phyloP scores from a whole-genome alignment of 2,888 invertebrate genomes.

The Lumbricus terrestris region DNA sequence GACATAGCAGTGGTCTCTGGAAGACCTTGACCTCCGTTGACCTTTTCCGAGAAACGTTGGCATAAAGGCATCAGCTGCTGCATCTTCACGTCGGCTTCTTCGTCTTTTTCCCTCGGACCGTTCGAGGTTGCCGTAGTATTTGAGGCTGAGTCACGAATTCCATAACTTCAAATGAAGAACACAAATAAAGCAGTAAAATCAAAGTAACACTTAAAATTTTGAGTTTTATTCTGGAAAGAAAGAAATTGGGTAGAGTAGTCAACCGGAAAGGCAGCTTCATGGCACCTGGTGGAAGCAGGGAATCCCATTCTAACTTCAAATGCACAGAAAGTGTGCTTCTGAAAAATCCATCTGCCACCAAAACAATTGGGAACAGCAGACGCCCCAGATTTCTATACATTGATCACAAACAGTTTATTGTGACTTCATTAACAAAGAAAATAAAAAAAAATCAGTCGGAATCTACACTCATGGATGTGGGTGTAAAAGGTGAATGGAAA shows the following conservation, averaged over 20 bases:
- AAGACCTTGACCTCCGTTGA: background rate
- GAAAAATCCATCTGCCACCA: too few relatives aligned
- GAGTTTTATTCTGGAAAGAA: too few relatives aligned
- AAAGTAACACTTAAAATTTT: background rate
- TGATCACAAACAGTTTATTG: background rate
- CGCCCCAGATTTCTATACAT: background rate
- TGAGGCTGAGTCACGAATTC: background rate
- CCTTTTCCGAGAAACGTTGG: background rate
- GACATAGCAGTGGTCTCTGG: background rate
- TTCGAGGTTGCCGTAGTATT: background rate
- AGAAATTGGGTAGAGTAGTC: too few relatives aligned
- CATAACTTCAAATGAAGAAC: background rate
- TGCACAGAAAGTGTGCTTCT: too few relatives aligned
- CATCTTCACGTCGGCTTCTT: constrained; percentile 3
- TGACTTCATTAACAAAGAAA: background rate
- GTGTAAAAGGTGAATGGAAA: background rate
- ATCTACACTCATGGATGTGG: background rate
- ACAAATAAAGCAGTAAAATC: background rate
- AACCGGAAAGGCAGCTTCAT: too few relatives aligned
- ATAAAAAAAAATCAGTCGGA: background rate
- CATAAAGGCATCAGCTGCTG: background rate
- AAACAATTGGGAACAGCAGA: too few relatives aligned
- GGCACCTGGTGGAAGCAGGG: too few relatives aligned
- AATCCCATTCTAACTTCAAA: too few relatives aligned
- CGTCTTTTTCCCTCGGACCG: background rate